Base-by-base conservation (phyloP, 2,888 invertebrate species). In the Phrixothrix hirtus region DNA sequence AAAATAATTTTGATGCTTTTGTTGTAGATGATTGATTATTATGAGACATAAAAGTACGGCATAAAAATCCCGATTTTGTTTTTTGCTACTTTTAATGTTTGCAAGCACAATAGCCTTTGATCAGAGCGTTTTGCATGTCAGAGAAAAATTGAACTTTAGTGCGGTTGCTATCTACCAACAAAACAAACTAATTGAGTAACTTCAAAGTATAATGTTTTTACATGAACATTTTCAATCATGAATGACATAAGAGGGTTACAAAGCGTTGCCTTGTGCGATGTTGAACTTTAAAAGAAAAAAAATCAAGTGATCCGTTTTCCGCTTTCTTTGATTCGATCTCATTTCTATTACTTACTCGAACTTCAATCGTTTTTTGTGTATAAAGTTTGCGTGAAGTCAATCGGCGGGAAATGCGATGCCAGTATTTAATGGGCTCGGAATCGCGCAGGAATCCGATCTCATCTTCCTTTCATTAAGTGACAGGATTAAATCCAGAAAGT, bases 301-400 rank as follows among this genome's bases (percentile, higher is more conserved):
- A 68, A 66, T 65, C 65, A 67, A 70, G 69, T 68, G 67, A 66
- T 65, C 66, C 67, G 66, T 63, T 68, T 64, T 64, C 58, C 58
- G 60, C 62, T 64, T 55, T 62, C 67, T 68, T 68, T 70, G 67
- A 68, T 68, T 69, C 61, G 66, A 62, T 66, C 67, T 66, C 67
- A 62, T 68, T 69, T 66, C 68, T 65, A 65, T 68, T 68, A 69
- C 68, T 57, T 51, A 56, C 48, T 59, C 54, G 53, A 55, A 60
- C 59, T 68, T 66, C 63, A 66, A 68, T 69, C 64, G 65, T 60
- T 67, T 69, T 70, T 66, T 67, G 67, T 69, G 66, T 69, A 68
- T 68, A 68, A 69, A 70, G 63, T 70, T 69, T 69, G 64, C 64
- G 65, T 64, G 67, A 67, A 70, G 66, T 68, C 69, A 66, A 65